A percentile compares a stretch with the other conserved stretches of the same genome.
These are phyloP conservation scores for Troides aeacus DNA, from an alignment of 2,888 invertebrate species.

Conservation along the genomic window DNA sequence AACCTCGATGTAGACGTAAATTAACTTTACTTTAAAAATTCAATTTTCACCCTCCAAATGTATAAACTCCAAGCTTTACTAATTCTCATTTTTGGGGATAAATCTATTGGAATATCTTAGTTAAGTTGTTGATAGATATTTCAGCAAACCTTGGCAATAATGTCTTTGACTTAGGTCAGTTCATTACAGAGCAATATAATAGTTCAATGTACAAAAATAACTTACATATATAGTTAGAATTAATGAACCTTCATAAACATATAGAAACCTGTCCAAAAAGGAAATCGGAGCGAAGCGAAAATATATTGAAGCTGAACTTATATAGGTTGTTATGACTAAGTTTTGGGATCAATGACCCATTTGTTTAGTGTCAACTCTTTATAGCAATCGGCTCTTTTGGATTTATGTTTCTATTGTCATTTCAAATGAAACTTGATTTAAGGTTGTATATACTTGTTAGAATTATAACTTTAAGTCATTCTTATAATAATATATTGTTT, in stretches of 20 bases:
- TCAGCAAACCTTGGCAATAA: no score
- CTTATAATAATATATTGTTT: background rate
- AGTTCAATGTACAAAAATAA: no score
- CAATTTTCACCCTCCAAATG: background rate
- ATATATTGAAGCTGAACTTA: background rate
- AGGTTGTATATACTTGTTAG: background rate
- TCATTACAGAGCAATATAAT: no score
- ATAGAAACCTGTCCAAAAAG: no score
- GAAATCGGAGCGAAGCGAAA: no score
- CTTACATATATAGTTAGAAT: no score
- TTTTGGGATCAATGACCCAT: background rate
- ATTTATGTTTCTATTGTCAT: background rate
- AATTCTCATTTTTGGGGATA: background rate
- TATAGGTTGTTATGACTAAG: background rate
- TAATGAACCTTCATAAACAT: no score
- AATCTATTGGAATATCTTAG: background rate
- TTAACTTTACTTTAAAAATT: background rate
- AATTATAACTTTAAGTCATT: background rate
- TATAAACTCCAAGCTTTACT: background rate
- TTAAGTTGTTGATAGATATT: background rate
- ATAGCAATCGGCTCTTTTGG: background rate
- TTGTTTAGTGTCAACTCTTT: background rate
- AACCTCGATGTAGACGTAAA: constrained; percentile 1
- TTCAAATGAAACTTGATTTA: background rate
- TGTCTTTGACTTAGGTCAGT: no score